Conservation (phyloP, 2,113 vertebrate species). For the Panthera uncia region DNA sequence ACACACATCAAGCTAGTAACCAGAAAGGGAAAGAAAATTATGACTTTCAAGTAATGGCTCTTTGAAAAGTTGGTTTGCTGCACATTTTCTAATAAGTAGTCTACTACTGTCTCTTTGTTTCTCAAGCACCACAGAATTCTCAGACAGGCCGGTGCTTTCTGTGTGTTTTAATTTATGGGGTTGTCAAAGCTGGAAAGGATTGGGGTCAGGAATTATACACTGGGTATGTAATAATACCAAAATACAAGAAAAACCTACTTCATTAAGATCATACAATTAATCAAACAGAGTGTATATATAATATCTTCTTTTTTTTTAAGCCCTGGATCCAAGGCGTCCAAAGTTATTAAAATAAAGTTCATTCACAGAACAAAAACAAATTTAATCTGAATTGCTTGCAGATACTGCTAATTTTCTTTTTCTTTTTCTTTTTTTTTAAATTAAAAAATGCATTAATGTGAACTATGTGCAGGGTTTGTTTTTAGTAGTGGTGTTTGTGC, state of each 20-base stretch:
- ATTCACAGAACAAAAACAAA: constrained; percentile 94
- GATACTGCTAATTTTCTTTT: constrained; percentile 94
- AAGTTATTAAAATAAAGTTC: constrained; percentile 93
- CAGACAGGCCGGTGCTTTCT: constrained; percentile 51
- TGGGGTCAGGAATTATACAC: constrained; percentile 82
- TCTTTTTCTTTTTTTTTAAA: constrained; percentile 89
- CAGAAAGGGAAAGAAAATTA: neutral
- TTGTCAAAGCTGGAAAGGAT: constrained; percentile 11
- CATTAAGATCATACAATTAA: constrained; percentile 94
- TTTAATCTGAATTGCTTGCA: constrained; percentile 92
- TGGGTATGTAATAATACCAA: constrained; percentile 92
- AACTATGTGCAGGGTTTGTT: constrained; percentile 90
- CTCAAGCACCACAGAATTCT: constrained; percentile 72
- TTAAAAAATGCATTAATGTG: constrained; percentile 92
- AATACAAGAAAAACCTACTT: constrained; percentile 90
- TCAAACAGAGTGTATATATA: constrained; percentile 91
- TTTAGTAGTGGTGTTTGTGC: constrained; percentile 89
- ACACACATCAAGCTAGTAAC: neutral
- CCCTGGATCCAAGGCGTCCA: constrained; percentile 92
- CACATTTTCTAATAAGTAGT: constrained; percentile 80
- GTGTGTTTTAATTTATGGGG: constrained; percentile 54
- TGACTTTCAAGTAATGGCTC: neutral
- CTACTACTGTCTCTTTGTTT: constrained; percentile 65
- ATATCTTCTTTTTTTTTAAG: constrained; percentile 91
- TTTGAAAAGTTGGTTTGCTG: constrained; percentile 71